Base-by-base conservation (phyloP, 2,797 vertebrate genomes). In the Diplodus sargus region DNA sequence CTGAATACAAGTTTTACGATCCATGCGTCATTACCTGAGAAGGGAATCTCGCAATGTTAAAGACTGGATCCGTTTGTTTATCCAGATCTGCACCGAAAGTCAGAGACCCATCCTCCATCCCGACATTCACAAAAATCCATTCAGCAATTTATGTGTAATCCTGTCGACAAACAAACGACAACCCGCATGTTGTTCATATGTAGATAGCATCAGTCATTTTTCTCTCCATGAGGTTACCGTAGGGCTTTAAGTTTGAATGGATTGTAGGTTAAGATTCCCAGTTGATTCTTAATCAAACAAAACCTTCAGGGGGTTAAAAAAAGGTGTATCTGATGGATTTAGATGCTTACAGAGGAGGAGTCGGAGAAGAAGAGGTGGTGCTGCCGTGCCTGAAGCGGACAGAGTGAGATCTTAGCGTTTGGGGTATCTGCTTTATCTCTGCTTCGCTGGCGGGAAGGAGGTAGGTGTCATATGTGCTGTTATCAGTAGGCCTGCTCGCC, bases 281-380 rank as follows among this genome's bases (percentile, higher is more conserved):
- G 73, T 45, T 83, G 84, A 83, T 81, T 88, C 52, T 60, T 82
- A 90, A 89, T 89, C 83, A 65, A 82, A 80, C 70, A 28, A 52
- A 84, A 70, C 84, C 85, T 86, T 70, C 16, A 66, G 71, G 85
- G 80, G 78, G 65, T 76, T 82, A 79, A 28, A 85, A 82, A 79
- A 67, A 78, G 74, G 84, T 90, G 87, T 90, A 88, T 85, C 88
- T 23, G 78, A 91, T 92, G 49, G 67, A 90, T 91, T 92, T 74
- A 70, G 75, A 72, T 82, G 74, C 76, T 85, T 78, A 74, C 70
- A 62, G 73, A 69, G 56, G 54, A 81, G 74, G 54, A 79, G 67
- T 85, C 63, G 75, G 74, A 49, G n/a, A 68, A 34, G 51, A 66
- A 28, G 76, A 82, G 78, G 82, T 65, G 70, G 28, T 58, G 70